Base-by-base conservation (phyloP, 1,140 invertebrate genomes). In the Halesus radiatus region DNA sequence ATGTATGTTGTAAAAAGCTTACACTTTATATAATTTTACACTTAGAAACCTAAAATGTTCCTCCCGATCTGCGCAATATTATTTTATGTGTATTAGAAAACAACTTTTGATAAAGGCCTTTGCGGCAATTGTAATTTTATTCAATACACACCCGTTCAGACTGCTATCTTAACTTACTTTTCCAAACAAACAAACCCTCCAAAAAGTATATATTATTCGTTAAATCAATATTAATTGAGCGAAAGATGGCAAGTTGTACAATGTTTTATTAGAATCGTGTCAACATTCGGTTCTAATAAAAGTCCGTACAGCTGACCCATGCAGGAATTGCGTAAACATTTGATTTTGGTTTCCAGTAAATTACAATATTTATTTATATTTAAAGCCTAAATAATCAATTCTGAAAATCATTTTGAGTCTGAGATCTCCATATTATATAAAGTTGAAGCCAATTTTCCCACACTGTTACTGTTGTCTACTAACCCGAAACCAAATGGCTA, bases 301-400 rank as follows among this genome's bases (percentile, higher is more conserved):
- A 13, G 52, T 22, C 50, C 29, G 66, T 26, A 72, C 50, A 72
- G 18, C 68, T 52, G 18, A 53, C 45, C 62, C 32, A 32, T 37
- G 20, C 20, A 52, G 68, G 68, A 72, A 72, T 72, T 52, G 20
- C 10, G 45, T 52, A 72, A 53, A 3, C 68, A 53, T 72, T 16
- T 52, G 45, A 72, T 72, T 72, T 72, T 72, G 64, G 64, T 68
- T 68, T 20, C 23, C 32, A 68, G 18, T 68, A 68, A 68, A 68
- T 26, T 23, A 60, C 58, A 60, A 20, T 56, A 56, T 56, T 18
- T 16, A 20, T 58, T 58, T 16, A 60, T 60, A 60, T 60, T 37
- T 37, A 68, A 32, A 18, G 32, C 64, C 18, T 60, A 20, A 60
- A 60, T 23, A 60, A 60, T 60, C 22, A 60, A 15, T 45, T 45